Base-by-base conservation (phyloP, 1,140 invertebrate species). In the Drosophila biarmipes region DNA sequence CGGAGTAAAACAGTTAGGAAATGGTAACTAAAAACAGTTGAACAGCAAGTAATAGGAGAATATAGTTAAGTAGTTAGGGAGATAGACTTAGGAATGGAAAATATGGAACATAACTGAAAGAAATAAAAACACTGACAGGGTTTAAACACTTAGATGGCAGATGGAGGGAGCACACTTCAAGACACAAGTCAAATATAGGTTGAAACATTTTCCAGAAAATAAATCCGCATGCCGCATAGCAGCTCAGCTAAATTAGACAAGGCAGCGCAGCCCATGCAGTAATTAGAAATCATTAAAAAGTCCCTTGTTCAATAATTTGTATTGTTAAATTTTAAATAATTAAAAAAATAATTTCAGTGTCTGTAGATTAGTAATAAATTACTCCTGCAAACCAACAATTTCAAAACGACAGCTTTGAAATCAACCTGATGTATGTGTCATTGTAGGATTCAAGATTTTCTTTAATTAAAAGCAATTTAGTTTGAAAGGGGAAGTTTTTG, bases 1-100 rank as follows among this genome's bases (percentile, higher is more conserved):
- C 48, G 58, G 69, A 77, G 56, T 45, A 62, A 71, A 86, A 87
- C 78, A 69, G 35, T 72, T 49, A 82, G 74, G 59, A 52, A 48
- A 81, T 55, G 57, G 62, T 46, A 78, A 67, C 56, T 19, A 66
- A 63, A 67, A 68, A 75, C 19, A 66, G 24, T 59, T 58, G 61
- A 81, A 81, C 48, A 79, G 56, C 56, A 53, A 86, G 54, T 68
- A 76, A 68, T 27, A 46, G 54, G 53, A 48, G 37, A 34, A 42
- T 19, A 56, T 48, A 57, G 48, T 38, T 38, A 29, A 21, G 42
- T 48, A 55, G 58, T 72, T 40, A 57, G 73, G 37, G 4, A 53
- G 57, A 66, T 40, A 72, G 57, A 73, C 15, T 31, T 24, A 52
- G 63, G 56, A 46, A 49, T 14, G 17, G 64, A 35, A 49, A 10